Conservation (phyloP, 2,797 vertebrate species). For the Alfaro cultratus region DNA sequence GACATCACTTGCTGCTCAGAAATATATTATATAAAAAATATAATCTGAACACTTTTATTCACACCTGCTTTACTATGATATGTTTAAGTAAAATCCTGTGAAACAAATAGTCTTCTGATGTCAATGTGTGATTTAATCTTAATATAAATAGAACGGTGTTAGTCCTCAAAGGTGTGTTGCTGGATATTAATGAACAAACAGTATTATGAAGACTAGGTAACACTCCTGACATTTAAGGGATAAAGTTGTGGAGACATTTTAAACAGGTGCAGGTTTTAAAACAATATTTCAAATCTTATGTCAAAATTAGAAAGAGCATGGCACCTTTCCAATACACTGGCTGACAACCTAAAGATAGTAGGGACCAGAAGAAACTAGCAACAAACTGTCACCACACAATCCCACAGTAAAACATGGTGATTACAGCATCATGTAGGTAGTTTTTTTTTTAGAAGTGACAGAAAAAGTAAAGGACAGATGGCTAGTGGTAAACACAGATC, state of each 20-base stretch:
- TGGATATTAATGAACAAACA: background rate
- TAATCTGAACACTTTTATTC: background rate
- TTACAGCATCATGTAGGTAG: background rate
- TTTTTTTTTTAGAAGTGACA: background rate
- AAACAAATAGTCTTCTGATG: background rate
- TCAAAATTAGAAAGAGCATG: background rate
- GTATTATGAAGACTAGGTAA: background rate
- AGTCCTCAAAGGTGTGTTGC: background rate
- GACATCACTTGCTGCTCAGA: background rate
- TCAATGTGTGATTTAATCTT: background rate
- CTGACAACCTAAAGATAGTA: background rate
- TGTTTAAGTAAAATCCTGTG: background rate
- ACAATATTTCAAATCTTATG: background rate
- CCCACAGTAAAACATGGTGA: background rate
- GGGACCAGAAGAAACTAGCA: background rate
- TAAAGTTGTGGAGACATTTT: background rate
- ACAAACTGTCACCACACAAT: background rate
- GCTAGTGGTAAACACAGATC: background rate
- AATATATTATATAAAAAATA: background rate
- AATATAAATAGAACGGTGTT: no score
- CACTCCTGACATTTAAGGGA: background rate
- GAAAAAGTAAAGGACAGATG: background rate
- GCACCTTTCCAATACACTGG: background rate
- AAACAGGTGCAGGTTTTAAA: background rate
- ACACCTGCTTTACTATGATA: background rate